Evolutionary conservation across 1,140 invertebrate species (phyloP).

Genomic region (Berghia stephanieae): DNA sequence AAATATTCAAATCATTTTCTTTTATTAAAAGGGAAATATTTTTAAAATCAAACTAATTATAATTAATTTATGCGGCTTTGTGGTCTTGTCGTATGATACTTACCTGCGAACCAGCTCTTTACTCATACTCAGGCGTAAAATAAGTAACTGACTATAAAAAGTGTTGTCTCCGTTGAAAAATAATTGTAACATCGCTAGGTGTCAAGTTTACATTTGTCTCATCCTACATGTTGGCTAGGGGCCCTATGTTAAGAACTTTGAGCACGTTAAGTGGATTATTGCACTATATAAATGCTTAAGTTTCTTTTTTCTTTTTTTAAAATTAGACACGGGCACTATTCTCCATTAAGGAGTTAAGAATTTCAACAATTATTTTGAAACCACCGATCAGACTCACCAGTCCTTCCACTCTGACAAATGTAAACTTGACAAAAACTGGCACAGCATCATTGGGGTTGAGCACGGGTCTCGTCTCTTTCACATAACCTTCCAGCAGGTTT

Average conservation of each 20-base stretch:
- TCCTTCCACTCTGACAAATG: constrained; percentile 36
- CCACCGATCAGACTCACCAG: constrained; percentile 25
- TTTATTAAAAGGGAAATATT: neutral
- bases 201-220: neutral
- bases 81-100: too few species aligned
- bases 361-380: neutral
- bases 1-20: neutral
- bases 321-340: too few species aligned
- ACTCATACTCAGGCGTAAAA: too few species aligned
- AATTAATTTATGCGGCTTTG: too few species aligned
- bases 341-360: too few species aligned
- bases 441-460: constrained; percentile 19
- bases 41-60: too few species aligned
- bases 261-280: neutral
- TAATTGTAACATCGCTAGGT: too few species aligned
- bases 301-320: neutral
- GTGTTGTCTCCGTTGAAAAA: too few species aligned
- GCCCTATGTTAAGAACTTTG: neutral
- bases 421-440: constrained; percentile 34
- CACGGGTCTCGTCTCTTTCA: constrained; percentile 34
- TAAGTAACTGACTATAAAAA: too few species aligned
- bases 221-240: neutral
- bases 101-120: too few species aligned
- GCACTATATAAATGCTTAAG: neutral
- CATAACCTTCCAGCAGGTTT: constrained; percentile 22